phyloP scores from a whole-genome alignment of 2,888 invertebrate species.

The Laothoe populi region DNA sequence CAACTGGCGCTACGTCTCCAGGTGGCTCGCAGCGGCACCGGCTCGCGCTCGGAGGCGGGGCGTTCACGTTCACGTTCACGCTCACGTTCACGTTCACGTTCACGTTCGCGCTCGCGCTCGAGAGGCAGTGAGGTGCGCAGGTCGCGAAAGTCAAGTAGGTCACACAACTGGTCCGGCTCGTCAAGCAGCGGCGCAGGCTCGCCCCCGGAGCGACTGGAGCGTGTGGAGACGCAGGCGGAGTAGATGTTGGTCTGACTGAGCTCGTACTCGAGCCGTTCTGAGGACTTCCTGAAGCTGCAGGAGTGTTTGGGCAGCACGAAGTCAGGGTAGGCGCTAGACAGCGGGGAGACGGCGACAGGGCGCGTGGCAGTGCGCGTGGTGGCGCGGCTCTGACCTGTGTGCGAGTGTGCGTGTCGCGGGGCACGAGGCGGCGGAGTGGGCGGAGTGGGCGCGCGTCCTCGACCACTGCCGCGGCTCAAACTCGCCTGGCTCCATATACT shows the following conservation, averaged over 20 bases:
- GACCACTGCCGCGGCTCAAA: constrained; percentile 69
- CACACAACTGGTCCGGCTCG: background rate
- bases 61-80: too few relatives aligned
- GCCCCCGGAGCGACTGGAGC: constrained; percentile 68
- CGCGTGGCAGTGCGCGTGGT: constrained; percentile 70
- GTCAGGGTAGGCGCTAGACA: constrained; percentile 81
- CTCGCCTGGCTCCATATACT: constrained; percentile 80
- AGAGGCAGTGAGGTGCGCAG: constrained; percentile 28
- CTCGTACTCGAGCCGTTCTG: constrained; percentile 84
- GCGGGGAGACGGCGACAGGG: constrained; percentile 61
- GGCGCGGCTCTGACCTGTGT: constrained; percentile 74
- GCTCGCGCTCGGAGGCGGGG: constrained; percentile 35
- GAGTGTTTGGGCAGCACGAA: constrained; percentile 75
- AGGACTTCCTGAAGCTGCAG: constrained; percentile 73
- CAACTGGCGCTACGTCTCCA: constrained; percentile 94
- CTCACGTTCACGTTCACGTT: constrained; percentile 32
- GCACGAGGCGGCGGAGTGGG: constrained; percentile 82
- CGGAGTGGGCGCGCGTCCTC: constrained; percentile 80
- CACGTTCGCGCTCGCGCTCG: constrained; percentile 32
- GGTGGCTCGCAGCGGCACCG: constrained; percentile 70
- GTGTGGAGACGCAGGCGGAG: constrained; percentile 75
- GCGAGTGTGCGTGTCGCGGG: constrained; percentile 69
- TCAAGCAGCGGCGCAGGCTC: constrained; percentile 38
- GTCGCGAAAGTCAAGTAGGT: background rate
- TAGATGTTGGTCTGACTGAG: constrained; percentile 84